phyloP scores from a whole-genome alignment of 1,140 invertebrate species.

The Pemphigus obesinymphae region DNA sequence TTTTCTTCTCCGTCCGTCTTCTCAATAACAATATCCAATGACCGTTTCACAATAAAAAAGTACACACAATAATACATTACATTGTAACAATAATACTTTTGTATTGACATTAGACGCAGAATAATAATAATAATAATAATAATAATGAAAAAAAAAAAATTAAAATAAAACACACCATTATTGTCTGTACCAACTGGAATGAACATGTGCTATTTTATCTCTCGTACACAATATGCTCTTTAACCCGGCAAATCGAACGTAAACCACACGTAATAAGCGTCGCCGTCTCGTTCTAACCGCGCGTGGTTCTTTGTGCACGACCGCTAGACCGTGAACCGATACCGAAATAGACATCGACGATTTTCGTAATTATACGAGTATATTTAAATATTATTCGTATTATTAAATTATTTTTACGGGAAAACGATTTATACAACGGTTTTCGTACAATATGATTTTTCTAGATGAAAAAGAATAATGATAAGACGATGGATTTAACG shows the following conservation, averaged over 20 bases:
- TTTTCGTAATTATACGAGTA: constrained; percentile 7
- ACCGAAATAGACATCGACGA: constrained; percentile 1
- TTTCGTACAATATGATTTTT: no score
- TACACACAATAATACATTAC: not conserved
- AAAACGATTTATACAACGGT: no score
- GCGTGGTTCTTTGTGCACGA: not conserved
- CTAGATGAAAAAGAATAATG: no score
- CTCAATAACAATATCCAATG: constrained; percentile 20
- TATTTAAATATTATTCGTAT: no score
- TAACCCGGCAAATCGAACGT: not conserved
- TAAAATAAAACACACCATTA: not conserved
- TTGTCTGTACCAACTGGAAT: not conserved
- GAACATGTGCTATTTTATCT: not conserved
- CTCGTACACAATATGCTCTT: not conserved
- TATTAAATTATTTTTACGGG: no score
- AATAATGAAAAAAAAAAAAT: not conserved
- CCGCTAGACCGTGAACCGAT: constrained; percentile 16
- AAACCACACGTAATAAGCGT: not conserved
- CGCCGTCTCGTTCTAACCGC: not conserved
- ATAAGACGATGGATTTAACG: not conserved
- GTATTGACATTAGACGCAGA: not conserved
- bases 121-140: no score
- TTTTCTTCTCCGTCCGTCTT: not conserved
- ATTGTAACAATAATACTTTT: not conserved
- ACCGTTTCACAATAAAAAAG: not conserved